Conservation (phyloP, 2,113 vertebrate genomes). For the Corvus cornix region DNA sequence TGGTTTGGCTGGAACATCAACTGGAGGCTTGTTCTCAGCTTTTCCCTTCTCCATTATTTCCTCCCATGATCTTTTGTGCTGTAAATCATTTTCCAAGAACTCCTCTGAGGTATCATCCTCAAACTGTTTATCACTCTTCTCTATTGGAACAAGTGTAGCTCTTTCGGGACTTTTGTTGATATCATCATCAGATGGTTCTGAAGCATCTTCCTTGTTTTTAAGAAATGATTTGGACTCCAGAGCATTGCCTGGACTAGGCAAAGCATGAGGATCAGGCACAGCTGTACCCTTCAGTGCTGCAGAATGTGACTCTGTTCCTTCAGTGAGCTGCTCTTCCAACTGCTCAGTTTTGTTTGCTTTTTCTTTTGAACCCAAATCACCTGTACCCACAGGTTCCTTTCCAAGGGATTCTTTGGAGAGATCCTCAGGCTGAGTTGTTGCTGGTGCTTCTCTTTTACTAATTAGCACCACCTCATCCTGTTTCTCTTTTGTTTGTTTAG, state of each 20-base stretch:
- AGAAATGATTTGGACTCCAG: not conserved
- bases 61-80: not conserved
- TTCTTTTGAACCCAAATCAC: not conserved
- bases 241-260: not conserved
- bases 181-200: not conserved
- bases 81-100: not conserved
- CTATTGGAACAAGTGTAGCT: not conserved
- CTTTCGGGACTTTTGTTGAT: not conserved
- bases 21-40: not conserved
- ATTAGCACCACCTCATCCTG: not conserved
- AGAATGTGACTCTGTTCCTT: not conserved
- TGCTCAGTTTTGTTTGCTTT: not conserved
- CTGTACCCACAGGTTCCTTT: not conserved
- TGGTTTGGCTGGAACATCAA: not conserved
- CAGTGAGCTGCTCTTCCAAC: not conserved
- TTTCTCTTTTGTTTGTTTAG: slow-evolving; percentile 57
- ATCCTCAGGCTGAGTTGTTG: not conserved
- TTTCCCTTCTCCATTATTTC: not conserved
- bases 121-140: not conserved
- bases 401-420: not conserved
- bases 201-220: not conserved
- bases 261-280: not conserved
- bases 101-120: not conserved
- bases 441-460: not conserved
- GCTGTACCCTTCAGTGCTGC: not conserved